Evolutionary conservation across 2,888 invertebrate species (phyloP).

Genomic region (Thereva nobilitata): DNA sequence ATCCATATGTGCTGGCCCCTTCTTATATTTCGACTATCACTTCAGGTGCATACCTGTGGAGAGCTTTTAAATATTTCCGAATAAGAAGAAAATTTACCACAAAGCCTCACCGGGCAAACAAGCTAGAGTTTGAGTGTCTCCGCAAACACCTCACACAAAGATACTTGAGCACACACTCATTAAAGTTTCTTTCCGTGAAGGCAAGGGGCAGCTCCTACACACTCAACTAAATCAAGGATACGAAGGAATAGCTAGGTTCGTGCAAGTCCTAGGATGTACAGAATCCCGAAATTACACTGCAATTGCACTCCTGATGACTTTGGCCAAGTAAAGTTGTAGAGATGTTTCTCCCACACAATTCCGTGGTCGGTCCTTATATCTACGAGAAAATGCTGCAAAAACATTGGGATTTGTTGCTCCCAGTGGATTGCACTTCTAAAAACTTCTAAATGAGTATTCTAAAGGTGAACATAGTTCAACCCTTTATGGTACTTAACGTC

Average conservation of each 20-base stretch:
- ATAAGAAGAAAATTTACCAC: background rate
- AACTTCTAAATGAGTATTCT: conserved; percentile 32
- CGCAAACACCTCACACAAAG: conserved; percentile 10
- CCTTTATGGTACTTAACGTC: conserved; percentile 34
- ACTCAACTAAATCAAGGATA: conserved; percentile 16
- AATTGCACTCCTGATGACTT: conserved; percentile 29
- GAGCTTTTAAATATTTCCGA: background rate
- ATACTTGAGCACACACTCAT: conserved; percentile 29
- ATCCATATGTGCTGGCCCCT: too few relatives aligned
- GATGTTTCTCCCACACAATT: conserved; percentile 34
- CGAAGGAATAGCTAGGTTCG: background rate
- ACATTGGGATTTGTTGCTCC: conserved; percentile 31
- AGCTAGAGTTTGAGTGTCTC: background rate
- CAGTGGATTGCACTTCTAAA: conserved; percentile 26
- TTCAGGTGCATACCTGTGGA: too few relatives aligned
- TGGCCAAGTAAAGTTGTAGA: conserved; percentile 23
- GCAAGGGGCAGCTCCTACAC: conserved; percentile 18
- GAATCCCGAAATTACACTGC: conserved; percentile 31
- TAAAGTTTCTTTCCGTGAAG: conserved; percentile 24
- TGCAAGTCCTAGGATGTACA: background rate
- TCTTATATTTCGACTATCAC: too few relatives aligned
- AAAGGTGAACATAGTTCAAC: conserved; percentile 33
- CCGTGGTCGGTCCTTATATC: conserved; percentile 28
- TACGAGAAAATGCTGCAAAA: conserved; percentile 22
- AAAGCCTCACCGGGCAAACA: conserved; percentile 2